Percentiles rank a stretch among this genome's conserved stretches.
These are phyloP conservation scores for Passer domesticus DNA, from an alignment of 2,113 vertebrate genomes.

Conservation along the genomic window DNA sequence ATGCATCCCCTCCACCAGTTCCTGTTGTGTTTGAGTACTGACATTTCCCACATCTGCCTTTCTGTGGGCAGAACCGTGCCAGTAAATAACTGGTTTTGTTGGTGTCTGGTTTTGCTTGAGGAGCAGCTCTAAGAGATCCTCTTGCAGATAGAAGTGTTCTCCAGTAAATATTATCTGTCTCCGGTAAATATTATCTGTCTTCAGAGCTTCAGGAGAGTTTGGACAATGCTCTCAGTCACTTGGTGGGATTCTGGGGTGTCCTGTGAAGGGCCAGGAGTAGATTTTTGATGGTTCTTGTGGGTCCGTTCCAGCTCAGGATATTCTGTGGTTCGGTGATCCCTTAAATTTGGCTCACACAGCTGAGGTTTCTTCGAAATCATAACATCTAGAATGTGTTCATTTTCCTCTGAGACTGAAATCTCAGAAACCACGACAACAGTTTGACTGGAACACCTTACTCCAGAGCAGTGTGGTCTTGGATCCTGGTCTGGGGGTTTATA, in stretches of 20 bases:
- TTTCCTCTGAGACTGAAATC: background rate
- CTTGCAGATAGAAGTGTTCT: background rate
- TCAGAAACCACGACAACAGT: background rate
- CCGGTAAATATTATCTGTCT: background rate
- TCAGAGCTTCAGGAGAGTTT: background rate
- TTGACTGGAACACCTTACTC: background rate
- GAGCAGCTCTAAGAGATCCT: background rate
- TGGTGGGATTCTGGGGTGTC: background rate
- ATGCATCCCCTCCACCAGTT: background rate
- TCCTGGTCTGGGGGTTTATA: background rate
- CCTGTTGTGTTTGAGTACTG: background rate
- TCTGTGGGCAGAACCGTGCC: background rate
- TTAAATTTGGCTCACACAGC: background rate
- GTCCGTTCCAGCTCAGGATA: background rate
- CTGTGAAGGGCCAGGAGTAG: background rate
- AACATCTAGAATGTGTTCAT: background rate
- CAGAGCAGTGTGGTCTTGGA: background rate
- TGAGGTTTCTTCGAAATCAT: background rate
- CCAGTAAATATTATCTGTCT: background rate
- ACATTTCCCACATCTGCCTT: background rate
- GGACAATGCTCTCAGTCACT: background rate
- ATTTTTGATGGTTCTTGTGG: background rate
- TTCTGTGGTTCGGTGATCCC: background rate
- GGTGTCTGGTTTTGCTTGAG: background rate
- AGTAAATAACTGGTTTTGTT: background rate